Evolutionary conservation across 1,140 invertebrate species (phyloP), one percentile per base, ranked within the genome.

Genomic region (Scaptodrosophila lebanonensis): DNA sequence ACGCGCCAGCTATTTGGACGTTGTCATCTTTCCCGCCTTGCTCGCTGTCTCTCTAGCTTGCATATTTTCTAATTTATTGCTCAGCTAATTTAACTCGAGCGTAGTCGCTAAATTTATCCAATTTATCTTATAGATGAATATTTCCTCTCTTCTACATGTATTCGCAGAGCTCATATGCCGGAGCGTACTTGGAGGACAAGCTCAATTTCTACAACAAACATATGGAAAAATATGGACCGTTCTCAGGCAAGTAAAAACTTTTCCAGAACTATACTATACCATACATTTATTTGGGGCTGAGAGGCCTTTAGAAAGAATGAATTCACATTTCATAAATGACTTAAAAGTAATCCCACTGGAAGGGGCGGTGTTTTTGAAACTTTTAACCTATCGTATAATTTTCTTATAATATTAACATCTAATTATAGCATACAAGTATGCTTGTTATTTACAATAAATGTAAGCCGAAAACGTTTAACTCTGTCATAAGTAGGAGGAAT

Each of bases 91-190:
- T 49, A n/a, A n/a, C n/a, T n/a, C n/a, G n/a, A n/a, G n/a, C 25
- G 18, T 44, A 47, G 17, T 44, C 33, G 33, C 39, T 43, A 25
- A 45, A 58, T 54, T 30, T 43, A 57, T 22, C 29, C 7, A 11
- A 43, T 29, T 1, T 42, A 29, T 45, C 57, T 60, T 2, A 40
- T 4, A 15, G 25, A 54, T 61, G n/a, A n/a, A 29, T 17, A 27
- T 27, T 12, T 33, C 18, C 43, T 17, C 25, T 44, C 35, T 52
- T 17, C 12, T 27, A 5, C 36, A 1, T 35, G 11, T 12, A 7
- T n/a, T 84, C 77, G 15, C 83, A 87, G 85, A 83, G 66, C 52
- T 86, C 85, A 1, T 87, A 85, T 69, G 68, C 85, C 15, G 85
- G 82, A 22, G 79, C 76, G 42, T 87, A 84, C 70, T 59, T 87